Base-by-base conservation (phyloP, 2,888 invertebrate species). In the Gibbula magus region DNA sequence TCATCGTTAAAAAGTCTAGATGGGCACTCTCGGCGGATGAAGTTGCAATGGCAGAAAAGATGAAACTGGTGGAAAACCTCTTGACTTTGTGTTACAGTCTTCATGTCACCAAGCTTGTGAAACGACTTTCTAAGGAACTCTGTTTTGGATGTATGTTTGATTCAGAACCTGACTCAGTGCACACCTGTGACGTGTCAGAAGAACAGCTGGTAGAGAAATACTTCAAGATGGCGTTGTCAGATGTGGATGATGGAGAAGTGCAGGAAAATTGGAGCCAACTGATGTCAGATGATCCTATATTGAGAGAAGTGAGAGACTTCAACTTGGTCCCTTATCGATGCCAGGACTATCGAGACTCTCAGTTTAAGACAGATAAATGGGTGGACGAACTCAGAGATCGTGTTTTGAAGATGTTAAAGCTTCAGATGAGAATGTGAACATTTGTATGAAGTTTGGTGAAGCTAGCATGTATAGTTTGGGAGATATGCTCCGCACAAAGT, bases 101-200 rank as follows among this genome's bases (percentile, higher is more conserved):
- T 16, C 18, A 70, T 8, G 70, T 70, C 32, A 70, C 70, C n/a
- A 70, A 70, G n/a, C 29, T 25, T 8, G 16, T 70, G 16, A 45
- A 13, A 45, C 45, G 45, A 8, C 5, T 45, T 7, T 45, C 45
- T 10, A 7, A 13, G 5, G 45, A 70, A 70, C 5, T 70, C 8
- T 70, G 70, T 32, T 35, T 70, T n/a, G 70, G 70, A 16, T 70
- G 70, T 35, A 70, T 70, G 70, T 70, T 70, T 32, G 70, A 70
- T n/a, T 3, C 8, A 8, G 70, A 70, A 70, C 16, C 32, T 18
- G 70, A 70, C 2, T 25, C 0, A 67, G 25, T 67, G 5, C 70
- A 70, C n/a, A 70, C 70, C n/a, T 70, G 70, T 32, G 32, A 70
- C 8, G 3, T 70, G 70, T 39, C 70, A 18, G 70, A 70, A 32